Evolutionary conservation across 2,797 vertebrate genomes (phyloP).

Genomic region (Coreius guichenoti): DNA sequence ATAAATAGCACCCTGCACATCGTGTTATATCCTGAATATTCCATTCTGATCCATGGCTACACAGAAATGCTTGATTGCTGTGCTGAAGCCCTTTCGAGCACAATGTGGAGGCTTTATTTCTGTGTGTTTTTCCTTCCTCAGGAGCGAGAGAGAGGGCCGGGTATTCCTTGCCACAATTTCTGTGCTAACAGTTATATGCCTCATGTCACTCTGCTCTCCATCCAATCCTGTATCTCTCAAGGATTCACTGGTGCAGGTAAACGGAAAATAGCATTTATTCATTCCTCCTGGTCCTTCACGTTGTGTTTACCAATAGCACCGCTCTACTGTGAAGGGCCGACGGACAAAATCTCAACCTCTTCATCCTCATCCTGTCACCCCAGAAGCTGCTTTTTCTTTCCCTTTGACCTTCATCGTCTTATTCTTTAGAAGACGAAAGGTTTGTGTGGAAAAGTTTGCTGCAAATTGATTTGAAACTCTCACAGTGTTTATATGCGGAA

Average conservation of each 20-base stretch:
- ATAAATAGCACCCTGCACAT: constrained; percentile 42
- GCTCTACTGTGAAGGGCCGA: constrained; percentile 8
- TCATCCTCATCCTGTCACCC: background rate
- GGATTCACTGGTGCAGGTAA: constrained; percentile 57
- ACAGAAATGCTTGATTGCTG: constrained; percentile 46
- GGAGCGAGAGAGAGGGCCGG: background rate
- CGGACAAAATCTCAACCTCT: background rate
- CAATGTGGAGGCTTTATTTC: constrained; percentile 1
- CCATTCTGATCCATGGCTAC: constrained; percentile 46
- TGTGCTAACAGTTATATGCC: constrained; percentile 39
- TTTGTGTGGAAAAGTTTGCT: constrained; percentile 10
- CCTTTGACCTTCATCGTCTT: constrained; percentile 26
- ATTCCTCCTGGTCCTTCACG: constrained; percentile 35
- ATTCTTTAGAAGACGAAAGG: background rate
- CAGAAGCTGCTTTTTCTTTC: constrained; percentile 1
- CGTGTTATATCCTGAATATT: constrained; percentile 33
- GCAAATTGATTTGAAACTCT: constrained; percentile 55
- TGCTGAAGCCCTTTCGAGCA: background rate
- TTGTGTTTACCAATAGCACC: constrained; percentile 49
- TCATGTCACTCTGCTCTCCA: constrained; percentile 48
- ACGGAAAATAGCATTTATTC: constrained; percentile 62
- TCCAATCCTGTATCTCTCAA: constrained; percentile 51
- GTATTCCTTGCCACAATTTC: constrained; percentile 15
- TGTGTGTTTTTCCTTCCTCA: background rate
- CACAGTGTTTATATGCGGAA: constrained; percentile 28